These are phyloP conservation scores for Pseudolycoriella hygida DNA, from an alignment of 2,888 invertebrate species.

Conservation along the genomic window DNA sequence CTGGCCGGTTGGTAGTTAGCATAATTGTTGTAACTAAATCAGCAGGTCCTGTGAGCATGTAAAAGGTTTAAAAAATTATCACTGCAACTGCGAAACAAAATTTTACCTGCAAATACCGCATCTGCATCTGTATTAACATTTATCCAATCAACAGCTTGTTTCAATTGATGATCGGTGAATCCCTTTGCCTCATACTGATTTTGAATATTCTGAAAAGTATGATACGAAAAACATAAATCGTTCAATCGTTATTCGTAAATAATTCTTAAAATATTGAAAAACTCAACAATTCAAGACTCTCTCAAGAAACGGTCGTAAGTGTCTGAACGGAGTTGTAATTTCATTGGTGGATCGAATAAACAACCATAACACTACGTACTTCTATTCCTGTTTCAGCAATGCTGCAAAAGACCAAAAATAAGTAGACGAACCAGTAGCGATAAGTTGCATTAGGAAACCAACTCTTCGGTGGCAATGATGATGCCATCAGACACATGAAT, in stretches of 20 bases:
- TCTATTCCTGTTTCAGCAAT: constrained; percentile 24
- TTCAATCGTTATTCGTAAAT: constrained; percentile 24
- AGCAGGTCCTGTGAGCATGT: constrained; percentile 44
- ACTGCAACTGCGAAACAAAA: too few relatives aligned
- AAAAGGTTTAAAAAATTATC: background rate
- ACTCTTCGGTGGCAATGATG: constrained; percentile 43
- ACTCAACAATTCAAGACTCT: too few relatives aligned
- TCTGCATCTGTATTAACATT: constrained; percentile 37
- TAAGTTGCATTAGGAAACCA: constrained; percentile 32
- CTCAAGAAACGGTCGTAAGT: too few relatives aligned
- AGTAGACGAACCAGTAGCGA: constrained; percentile 24
- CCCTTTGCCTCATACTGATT: constrained; percentile 37
- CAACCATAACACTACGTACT: constrained; percentile 15
- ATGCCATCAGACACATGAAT: constrained; percentile 55
- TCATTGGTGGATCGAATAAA: too few relatives aligned
- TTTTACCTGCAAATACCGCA: constrained; percentile 49
- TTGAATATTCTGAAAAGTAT: constrained; percentile 19
- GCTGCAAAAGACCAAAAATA: constrained; percentile 33
- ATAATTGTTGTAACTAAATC: constrained; percentile 68
- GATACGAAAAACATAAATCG: constrained; percentile 10
- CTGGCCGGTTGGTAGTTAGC: constrained; percentile 54
- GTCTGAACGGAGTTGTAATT: too few relatives aligned
- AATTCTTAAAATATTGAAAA: too few relatives aligned
- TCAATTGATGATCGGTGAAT: constrained; percentile 52
- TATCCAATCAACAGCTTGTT: constrained; percentile 43